Conservation (phyloP, 2,797 vertebrate genomes). For the Squalus acanthias region DNA sequence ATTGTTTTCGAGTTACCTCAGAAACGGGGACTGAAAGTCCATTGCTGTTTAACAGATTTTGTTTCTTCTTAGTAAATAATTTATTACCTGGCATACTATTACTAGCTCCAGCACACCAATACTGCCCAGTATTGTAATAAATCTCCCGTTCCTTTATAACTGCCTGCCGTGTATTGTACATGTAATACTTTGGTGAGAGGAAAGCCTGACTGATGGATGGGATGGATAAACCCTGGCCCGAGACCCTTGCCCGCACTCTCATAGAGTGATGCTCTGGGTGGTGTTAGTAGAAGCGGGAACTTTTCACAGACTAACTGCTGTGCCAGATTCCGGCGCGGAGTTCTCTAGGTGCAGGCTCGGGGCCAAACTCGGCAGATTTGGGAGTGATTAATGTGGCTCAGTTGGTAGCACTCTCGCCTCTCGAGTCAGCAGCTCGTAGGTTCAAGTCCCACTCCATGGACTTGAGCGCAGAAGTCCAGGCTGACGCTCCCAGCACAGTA, state of each 20-base stretch:
- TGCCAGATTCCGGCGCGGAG: background rate
- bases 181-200: background rate
- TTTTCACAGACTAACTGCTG: background rate
- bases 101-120: background rate
- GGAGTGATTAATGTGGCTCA: background rate
- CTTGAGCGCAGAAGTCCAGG: background rate
- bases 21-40: background rate
- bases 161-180: background rate
- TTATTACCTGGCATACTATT: background rate
- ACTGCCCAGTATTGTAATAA: background rate
- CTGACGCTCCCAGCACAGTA: background rate
- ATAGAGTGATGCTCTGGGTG: background rate
- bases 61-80: background rate
- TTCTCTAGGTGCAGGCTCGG: background rate
- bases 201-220: background rate
- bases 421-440: background rate
- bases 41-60: background rate
- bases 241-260: background rate
- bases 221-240: background rate
- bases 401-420: background rate
- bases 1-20: background rate
- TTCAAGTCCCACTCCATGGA: background rate
- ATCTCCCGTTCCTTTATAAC: background rate
- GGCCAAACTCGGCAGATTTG: background rate
- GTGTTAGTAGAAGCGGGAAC: background rate